A percentile compares a stretch with the other conserved stretches of the same genome.
These are phyloP conservation scores for Acanthochromis polyacanthus DNA, from an alignment of 2,113 vertebrate species.

Conservation along the genomic window DNA sequence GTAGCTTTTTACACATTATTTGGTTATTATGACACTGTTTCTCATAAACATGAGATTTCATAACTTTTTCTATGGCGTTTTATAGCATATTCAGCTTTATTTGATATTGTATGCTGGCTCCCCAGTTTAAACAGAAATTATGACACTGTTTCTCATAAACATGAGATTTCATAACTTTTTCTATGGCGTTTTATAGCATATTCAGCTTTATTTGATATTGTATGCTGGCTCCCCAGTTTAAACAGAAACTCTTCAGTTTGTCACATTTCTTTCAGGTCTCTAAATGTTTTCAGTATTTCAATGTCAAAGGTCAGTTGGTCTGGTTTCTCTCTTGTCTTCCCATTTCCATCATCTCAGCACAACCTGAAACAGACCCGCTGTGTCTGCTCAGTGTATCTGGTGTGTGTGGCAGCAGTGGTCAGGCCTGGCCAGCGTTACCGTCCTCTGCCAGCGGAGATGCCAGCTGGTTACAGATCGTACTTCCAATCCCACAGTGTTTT, in stretches of 20 bases:
- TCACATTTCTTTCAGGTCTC: not conserved
- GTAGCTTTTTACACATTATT: no score
- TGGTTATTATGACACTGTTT: no score
- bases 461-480: conserved; percentile 18
- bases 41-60: no score
- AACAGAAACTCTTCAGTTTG: not conserved
- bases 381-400: conserved; percentile 25
- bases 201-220: not conserved
- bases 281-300: not conserved
- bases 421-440: conserved; percentile 47
- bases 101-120: not conserved
- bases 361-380: not conserved
- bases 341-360: not conserved
- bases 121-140: not conserved
- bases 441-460: conserved; percentile 29
- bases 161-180: no score
- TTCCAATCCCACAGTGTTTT: conserved; percentile 7
- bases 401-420: conserved; percentile 24
- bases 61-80: not conserved
- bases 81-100: not conserved
- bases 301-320: conserved; percentile 1
- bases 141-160: no score
- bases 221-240: not conserved
- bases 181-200: not conserved
- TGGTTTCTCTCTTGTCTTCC: not conserved